phyloP scores from a whole-genome alignment of 92 coral and sea anemone genomes.

The Porites lobata region DNA sequence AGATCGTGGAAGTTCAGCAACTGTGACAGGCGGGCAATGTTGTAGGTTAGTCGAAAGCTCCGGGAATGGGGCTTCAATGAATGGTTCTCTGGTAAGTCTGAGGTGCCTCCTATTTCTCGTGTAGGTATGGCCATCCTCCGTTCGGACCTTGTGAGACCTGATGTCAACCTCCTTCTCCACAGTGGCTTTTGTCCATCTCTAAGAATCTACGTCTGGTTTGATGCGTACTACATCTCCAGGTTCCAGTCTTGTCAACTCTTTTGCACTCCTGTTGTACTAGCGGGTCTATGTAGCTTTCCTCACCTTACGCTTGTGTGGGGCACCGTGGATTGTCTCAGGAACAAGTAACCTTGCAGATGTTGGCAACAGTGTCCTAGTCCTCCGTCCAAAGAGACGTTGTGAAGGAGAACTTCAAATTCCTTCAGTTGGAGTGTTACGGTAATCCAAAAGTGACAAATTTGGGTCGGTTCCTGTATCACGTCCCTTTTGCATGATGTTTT shows the following conservation, averaged over 20 bases:
- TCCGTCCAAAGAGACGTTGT: background rate
- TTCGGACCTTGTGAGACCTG: background rate
- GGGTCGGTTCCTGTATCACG: background rate
- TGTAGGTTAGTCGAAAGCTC: no score
- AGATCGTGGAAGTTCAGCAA: no score
- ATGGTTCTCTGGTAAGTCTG: conserved; percentile 2
- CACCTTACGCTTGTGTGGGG: background rate
- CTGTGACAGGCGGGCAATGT: no score
- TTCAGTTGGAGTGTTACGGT: conserved; percentile 4
- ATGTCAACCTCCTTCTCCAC: conserved; percentile 16
- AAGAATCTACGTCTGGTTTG: background rate
- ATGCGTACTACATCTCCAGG: background rate
- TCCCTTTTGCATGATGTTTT: background rate
- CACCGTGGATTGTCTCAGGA: background rate
- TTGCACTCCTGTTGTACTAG: conserved; percentile 1
- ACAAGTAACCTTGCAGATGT: background rate
- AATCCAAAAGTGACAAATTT: background rate
- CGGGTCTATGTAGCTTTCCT: background rate
- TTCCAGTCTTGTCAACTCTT: background rate
- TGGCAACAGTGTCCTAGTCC: background rate
- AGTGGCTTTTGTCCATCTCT: conserved; percentile 5
- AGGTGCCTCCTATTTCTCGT: background rate
- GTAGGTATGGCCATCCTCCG: background rate
- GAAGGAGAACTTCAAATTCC: background rate
- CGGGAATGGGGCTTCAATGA: no score